These are phyloP conservation scores for Latrodectus elegans DNA, from an alignment of 2,888 invertebrate genomes.

Conservation along the genomic window DNA sequence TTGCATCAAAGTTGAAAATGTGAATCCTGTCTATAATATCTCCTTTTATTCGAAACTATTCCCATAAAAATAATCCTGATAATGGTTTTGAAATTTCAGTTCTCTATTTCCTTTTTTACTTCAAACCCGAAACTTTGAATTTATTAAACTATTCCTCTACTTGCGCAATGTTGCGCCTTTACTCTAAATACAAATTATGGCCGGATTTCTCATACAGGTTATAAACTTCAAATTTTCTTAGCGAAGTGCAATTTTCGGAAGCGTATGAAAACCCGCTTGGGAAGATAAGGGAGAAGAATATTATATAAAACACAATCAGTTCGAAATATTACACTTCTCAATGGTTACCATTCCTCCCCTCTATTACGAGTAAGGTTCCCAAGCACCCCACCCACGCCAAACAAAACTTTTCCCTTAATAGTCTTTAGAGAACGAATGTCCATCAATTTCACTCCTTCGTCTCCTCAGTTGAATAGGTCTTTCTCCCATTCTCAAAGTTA, in stretches of 20 bases:
- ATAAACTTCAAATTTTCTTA: not conserved
- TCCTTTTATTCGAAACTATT: no score
- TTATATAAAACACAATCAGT: constrained; percentile 11
- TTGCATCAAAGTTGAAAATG: no score
- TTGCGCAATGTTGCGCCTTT: no score
- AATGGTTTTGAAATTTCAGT: no score
- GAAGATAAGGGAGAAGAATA: not conserved
- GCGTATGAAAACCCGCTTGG: not conserved
- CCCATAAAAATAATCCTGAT: no score
- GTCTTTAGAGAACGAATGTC: constrained; percentile 8
- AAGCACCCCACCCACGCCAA: not conserved
- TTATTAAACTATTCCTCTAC: no score
- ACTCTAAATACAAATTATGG: no score
- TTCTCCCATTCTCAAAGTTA: constrained; percentile 3
- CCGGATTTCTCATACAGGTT: no score
- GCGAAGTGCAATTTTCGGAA: not conserved
- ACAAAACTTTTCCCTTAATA: constrained; percentile 14
- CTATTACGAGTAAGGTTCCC: not conserved
- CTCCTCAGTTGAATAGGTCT: constrained; percentile 12
- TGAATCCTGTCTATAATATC: no score
- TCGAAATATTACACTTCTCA: not conserved
- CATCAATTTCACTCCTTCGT: constrained; percentile 23
- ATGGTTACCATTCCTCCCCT: constrained; percentile 13
- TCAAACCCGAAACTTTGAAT: no score
- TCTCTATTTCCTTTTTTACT: no score